Conservation (phyloP, 2,888 invertebrate genomes). For the Yponomeuta sedellus region DNA sequence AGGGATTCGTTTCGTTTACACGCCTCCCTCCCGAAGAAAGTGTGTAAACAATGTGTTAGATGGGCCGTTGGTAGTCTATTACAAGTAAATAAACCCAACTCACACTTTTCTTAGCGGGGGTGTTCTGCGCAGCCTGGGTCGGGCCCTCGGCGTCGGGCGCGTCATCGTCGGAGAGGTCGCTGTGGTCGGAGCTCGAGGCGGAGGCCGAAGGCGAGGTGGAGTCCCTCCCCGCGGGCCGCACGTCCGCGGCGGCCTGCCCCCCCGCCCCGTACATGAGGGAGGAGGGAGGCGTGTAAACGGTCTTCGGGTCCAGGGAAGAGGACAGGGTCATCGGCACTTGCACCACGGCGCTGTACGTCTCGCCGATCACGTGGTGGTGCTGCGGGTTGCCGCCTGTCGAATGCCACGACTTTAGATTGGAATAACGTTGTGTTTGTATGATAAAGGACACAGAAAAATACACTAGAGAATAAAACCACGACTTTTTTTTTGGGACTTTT, state of each 20-base stretch:
- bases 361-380: conserved; percentile 63
- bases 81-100: background rate
- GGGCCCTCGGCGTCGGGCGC: conserved; percentile 31
- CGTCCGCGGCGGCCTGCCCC: conserved; percentile 51
- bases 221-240: conserved; percentile 47
- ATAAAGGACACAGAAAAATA: too few relatives aligned
- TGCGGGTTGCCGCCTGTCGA: conserved; percentile 41
- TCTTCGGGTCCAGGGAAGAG: conserved; percentile 83
- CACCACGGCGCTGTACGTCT: conserved; percentile 69
- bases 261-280: conserved; percentile 92
- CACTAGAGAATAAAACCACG: too few relatives aligned
- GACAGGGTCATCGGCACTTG: conserved; percentile 82
- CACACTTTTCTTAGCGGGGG: conserved; percentile 35
- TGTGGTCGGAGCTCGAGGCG: conserved; percentile 78
- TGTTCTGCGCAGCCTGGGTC: conserved; percentile 30
- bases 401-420: too few relatives aligned
- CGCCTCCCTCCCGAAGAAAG: too few relatives aligned
- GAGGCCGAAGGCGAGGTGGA: conserved; percentile 86
- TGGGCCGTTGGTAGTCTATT: too few relatives aligned
- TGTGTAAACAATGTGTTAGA: too few relatives aligned
- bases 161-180: conserved; percentile 66
- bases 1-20: too few relatives aligned
- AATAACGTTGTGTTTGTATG: too few relatives aligned
- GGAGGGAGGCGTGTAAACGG: conserved; percentile 93
- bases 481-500: too few relatives aligned